These are phyloP conservation scores for Rachycentron canadum DNA, from an alignment of 2,797 vertebrate species.

Conservation along the genomic window DNA sequence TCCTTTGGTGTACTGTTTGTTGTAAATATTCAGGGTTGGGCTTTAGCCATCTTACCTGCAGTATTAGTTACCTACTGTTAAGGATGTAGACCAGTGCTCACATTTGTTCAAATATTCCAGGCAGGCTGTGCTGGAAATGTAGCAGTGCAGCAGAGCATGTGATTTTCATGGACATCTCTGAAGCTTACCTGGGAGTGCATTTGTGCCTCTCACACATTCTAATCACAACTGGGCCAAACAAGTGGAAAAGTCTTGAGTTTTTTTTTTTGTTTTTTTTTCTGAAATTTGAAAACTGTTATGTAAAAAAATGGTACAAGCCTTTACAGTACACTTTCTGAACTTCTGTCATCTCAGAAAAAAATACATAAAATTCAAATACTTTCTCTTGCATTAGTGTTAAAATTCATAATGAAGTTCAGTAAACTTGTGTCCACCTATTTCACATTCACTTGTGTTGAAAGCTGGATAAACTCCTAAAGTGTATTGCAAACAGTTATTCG, in stretches of 20 bases:
- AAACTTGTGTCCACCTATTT: background rate
- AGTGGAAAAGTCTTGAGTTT: background rate
- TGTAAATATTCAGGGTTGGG: background rate
- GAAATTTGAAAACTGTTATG: background rate
- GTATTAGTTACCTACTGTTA: slow-evolving; percentile 30
- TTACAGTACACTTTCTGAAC: slow-evolving; percentile 3
- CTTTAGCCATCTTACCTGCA: slow-evolving; percentile 15
- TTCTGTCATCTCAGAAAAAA: background rate
- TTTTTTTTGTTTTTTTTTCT: too few relatives aligned
- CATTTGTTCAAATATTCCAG: background rate
- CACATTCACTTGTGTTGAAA: background rate
- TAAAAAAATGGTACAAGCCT: background rate
- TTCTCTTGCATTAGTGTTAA: background rate
- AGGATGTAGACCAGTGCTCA: slow-evolving; percentile 22
- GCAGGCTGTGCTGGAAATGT: slow-evolving; percentile 10
- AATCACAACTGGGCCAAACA: background rate
- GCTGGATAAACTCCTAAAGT: background rate
- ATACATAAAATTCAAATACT: background rate
- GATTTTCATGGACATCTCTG: slow-evolving; percentile 8
- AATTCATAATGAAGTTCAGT: background rate
- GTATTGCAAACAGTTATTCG: background rate
- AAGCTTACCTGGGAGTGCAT: background rate
- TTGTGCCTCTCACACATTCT: background rate
- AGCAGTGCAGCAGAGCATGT: slow-evolving; percentile 4
- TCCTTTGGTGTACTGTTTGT: background rate